Base-by-base conservation (phyloP, 1,140 invertebrate species). In the Lordiphosa mommai region DNA sequence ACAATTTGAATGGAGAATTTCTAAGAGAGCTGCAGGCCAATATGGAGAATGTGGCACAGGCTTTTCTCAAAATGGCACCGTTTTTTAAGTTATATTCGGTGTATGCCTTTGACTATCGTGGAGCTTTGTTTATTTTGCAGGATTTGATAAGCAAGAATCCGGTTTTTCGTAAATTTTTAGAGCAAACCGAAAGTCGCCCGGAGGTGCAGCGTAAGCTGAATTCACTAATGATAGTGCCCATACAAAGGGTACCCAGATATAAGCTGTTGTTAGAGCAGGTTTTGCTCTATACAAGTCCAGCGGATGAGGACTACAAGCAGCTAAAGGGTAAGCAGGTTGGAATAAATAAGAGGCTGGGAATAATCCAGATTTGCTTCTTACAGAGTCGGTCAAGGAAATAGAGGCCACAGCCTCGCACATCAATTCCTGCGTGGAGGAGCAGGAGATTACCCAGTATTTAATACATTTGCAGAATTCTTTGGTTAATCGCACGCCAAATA, bases 81-180 rank as follows among this genome's bases (percentile, higher is more conserved):
- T 95, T 94, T 88, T 92, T 95, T 14, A 95, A 95, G 86, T 86
- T 95, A 9, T 95, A 95, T 72, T 94, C 94, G 2, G 92, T 93
- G 1, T 95, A 95, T 89, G 94, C 94, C 1, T 94, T 93, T 48
- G 93, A 94, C 73, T 95, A 94, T 87, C 92, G 92, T 63, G 91
- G 91, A 53, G 91, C 92, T 2, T 73, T 92, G 47, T 86, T 89
- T 14, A 61, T 92, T 47, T 56, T 93, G 49, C 91, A 92, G 92
- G 90, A 92, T 52, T 90, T 92, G 57, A 89, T 91, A 20, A 90
- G 91, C 58, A 92, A 89, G 48, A 91, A 92, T 88, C 74, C 89
- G 16, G 90, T 90, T 55, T 92, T 94, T 73, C 88, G 91, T 17
- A 90, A 90, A 43, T 94, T 93, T 73, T 88, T 93, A 30, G 88